A percentile compares a stretch with the other conserved stretches of the same genome.
Evolutionary conservation across 37 sponge, comb jelly and placozoan species (phyloP).

Genomic region (Beroe forskalii): DNA sequence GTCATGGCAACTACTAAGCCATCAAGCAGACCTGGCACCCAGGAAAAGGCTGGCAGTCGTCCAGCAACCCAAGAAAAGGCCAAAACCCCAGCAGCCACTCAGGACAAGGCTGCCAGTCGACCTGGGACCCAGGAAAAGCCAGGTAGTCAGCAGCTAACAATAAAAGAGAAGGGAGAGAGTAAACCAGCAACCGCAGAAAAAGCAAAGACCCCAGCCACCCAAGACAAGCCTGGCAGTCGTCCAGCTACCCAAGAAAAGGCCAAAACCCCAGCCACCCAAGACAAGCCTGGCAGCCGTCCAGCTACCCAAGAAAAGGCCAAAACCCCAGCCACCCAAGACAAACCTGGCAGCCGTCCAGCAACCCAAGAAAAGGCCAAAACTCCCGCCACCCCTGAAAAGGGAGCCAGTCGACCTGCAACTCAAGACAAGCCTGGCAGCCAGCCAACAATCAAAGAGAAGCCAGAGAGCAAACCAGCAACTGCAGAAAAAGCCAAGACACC

Average conservation of each 20-base stretch:
- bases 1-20: constrained; percentile 8
- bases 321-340: neutral
- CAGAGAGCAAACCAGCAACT: constrained; percentile 42
- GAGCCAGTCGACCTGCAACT: constrained; percentile 25
- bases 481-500: constrained; percentile 16
- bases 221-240: constrained; percentile 45
- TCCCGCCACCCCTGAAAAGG: neutral
- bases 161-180: neutral
- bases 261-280: constrained; percentile 9
- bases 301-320: constrained; percentile 20
- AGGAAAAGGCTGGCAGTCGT: constrained; percentile 9
- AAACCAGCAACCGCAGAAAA: constrained; percentile 28
- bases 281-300: constrained; percentile 25
- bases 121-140: constrained; percentile 46
- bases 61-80: neutral
- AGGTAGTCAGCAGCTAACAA: neutral
- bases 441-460: neutral
- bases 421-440: constrained; percentile 9
- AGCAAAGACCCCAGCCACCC: neutral
- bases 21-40: constrained; percentile 4
- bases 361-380: constrained; percentile 32
- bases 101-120: constrained; percentile 41
- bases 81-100: constrained; percentile 3
- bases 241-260: constrained; percentile 54
- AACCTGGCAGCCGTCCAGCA: constrained; percentile 9